Base-by-base conservation (phyloP, 2,113 vertebrate genomes). In the Semnopithecus entellus region DNA sequence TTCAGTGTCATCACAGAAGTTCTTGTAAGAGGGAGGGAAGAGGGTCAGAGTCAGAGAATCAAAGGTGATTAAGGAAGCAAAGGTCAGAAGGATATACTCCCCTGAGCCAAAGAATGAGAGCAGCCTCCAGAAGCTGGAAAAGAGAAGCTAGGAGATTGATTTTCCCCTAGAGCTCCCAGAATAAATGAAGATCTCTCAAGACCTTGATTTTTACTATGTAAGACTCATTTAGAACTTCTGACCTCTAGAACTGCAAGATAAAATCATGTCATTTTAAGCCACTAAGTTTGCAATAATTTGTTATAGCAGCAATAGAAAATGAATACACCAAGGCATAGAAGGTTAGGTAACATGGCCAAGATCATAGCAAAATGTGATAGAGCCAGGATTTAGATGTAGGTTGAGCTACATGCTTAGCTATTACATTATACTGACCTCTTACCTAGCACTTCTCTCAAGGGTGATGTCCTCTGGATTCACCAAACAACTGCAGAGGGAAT, bases 221-320 rank as follows among this genome's bases (percentile, higher is more conserved):
- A 40, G 35, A 59, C 17, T 7, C 50, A 9, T 5, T 79, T 61
- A 30, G 30, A 55, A 52, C 50, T 93, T 84, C 43, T 50, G 55
- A 83, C 11, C 23, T 68, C 18, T 30, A 57, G 87, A 78, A 86
- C 7, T 50, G 20, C 25, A 75, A 43, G 23, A 81, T 91, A 45
- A 86, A 80, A 86, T 22, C n/a, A 22, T 57, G 11, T 89, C 48
- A 8, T 61, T 84, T 89, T 68, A 70, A 94, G 59, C 6, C 61
- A 68, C 40, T 16, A 50, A 16, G 7, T 59, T 73, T 88, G 5
- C 50, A 72, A 52, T 55, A 4, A 76, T 83, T 86, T 73, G 45
- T 94, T 93, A 75, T 35, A 90, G 50, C 76, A 78, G 43, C 50
- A 92, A 59, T 18, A 92, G 78, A 45, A 94, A 95, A 90, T 0